A percentile compares a stretch with the other conserved stretches of the same genome.
phyloP scores from a whole-genome alignment of 1,140 invertebrate species.

The Caerostris extrusa region DNA sequence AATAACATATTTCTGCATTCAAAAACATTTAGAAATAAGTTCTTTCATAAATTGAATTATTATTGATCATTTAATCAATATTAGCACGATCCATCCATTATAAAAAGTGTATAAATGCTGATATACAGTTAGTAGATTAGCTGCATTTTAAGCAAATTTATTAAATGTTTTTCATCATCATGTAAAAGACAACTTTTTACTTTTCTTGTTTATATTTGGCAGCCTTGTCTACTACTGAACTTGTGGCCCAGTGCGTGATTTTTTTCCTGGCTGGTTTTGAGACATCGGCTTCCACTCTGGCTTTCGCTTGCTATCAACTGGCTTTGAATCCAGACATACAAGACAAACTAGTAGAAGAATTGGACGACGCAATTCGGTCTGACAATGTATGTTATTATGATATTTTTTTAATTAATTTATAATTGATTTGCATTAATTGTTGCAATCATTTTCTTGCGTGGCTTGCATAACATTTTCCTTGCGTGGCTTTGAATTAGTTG shows the following conservation, averaged over 20 bases:
- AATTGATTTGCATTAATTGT: neutral
- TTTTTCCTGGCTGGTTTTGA: conserved; percentile 88
- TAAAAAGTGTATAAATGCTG: neutral
- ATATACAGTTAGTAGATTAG: neutral
- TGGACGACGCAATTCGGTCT: conserved; percentile 79
- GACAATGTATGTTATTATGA: conserved; percentile 23
- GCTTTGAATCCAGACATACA: conserved; percentile 85
- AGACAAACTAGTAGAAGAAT: conserved; percentile 83
- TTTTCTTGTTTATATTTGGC: neutral
- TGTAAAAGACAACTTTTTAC: no score
- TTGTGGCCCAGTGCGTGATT: conserved; percentile 85
- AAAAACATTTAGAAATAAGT: neutral
- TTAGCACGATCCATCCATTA: neutral
- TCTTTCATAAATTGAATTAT: neutral
- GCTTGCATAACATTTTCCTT: neutral
- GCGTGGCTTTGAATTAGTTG: neutral
- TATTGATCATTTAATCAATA: no score
- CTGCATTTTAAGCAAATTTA: neutral
- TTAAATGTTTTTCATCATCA: no score
- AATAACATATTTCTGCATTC: no score
- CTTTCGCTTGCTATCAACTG: conserved; percentile 84
- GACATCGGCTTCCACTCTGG: conserved; percentile 84
- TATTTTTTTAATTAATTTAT: neutral
- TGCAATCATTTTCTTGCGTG: no score
- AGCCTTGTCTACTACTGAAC: conserved; percentile 82